Percentiles rank a stretch among this genome's conserved stretches.
phyloP scores from a whole-genome alignment of 2,888 invertebrate species.

The Rhimphoctona megacephalus region DNA sequence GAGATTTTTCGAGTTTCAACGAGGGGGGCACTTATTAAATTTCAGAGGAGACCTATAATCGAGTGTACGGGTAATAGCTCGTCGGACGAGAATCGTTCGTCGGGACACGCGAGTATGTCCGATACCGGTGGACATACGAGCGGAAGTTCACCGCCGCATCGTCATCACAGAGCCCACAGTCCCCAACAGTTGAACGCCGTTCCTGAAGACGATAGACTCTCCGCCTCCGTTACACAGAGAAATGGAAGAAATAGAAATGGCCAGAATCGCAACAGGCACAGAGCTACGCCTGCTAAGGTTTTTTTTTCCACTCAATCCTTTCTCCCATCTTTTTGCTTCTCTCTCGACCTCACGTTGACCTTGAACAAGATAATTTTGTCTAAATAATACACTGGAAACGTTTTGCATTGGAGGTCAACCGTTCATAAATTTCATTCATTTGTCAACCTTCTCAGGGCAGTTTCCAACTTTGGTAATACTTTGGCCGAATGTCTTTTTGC shows the following conservation, averaged over 20 bases:
- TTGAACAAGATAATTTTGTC: not conserved
- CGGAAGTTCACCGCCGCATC: conserved; percentile 87
- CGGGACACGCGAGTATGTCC: conserved; percentile 97
- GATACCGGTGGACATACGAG: conserved; percentile 90
- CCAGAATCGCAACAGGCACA: conserved; percentile 88
- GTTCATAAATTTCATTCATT: no score
- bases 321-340: conserved; percentile 2
- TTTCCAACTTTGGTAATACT: no score
- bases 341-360: not conserved
- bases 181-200: conserved; percentile 86
- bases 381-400: not conserved
- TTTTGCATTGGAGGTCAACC: no score
- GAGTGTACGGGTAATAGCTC: conserved; percentile 93
- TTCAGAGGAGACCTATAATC: conserved; percentile 85
- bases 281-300: conserved; percentile 89
- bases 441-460: no score
- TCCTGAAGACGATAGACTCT: conserved; percentile 88
- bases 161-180: conserved; percentile 85
- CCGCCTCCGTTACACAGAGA: conserved; percentile 88
- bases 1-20: not conserved
- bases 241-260: conserved; percentile 88
- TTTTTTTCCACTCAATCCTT: conserved; percentile 9
- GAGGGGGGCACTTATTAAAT: conserved; percentile 4
- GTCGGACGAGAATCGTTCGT: conserved; percentile 96
- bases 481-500: no score